A percentile compares a stretch with the other conserved stretches of the same genome.
phyloP scores from a whole-genome alignment of 1,140 invertebrate genomes.

The Bombyx mandarina region DNA sequence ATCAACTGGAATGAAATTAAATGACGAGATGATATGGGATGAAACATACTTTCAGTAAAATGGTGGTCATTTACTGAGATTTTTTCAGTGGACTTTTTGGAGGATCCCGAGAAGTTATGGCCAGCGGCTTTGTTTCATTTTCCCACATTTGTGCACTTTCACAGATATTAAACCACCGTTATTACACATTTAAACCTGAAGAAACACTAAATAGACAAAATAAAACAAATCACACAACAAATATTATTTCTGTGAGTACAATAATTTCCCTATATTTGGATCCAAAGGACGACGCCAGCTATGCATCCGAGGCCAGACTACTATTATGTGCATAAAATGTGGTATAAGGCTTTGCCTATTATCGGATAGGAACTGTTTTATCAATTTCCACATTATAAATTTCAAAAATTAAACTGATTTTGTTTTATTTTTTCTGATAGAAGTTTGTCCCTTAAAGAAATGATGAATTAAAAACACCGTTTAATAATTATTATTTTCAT shows the following conservation, averaged over 20 bases:
- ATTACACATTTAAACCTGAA: too few relatives aligned
- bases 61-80: too few relatives aligned
- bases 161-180: too few relatives aligned
- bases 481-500: slow-evolving; percentile 11
- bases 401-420: slow-evolving; percentile 12
- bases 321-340: slow-evolving; percentile 21
- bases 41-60: too few relatives aligned
- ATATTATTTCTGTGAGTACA: slow-evolving; percentile 1
- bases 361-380: slow-evolving; percentile 20
- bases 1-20: too few relatives aligned
- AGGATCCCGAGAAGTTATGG: too few relatives aligned
- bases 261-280: slow-evolving; percentile 19
- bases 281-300: slow-evolving; percentile 20
- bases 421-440: slow-evolving; percentile 9
- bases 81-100: too few relatives aligned
- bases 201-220: too few relatives aligned
- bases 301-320: slow-evolving; percentile 19
- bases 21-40: too few relatives aligned
- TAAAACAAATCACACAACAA: too few relatives aligned
- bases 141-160: too few relatives aligned
- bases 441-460: slow-evolving; percentile 7
- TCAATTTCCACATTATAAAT: slow-evolving; percentile 18
- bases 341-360: slow-evolving; percentile 17
- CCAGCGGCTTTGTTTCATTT: too few relatives aligned
- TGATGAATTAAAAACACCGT: slow-evolving; percentile 7